A percentile compares a stretch with the other conserved stretches of the same genome.
phyloP scores from a whole-genome alignment of 2,113 vertebrate genomes.

The Larimichthys crocea region DNA sequence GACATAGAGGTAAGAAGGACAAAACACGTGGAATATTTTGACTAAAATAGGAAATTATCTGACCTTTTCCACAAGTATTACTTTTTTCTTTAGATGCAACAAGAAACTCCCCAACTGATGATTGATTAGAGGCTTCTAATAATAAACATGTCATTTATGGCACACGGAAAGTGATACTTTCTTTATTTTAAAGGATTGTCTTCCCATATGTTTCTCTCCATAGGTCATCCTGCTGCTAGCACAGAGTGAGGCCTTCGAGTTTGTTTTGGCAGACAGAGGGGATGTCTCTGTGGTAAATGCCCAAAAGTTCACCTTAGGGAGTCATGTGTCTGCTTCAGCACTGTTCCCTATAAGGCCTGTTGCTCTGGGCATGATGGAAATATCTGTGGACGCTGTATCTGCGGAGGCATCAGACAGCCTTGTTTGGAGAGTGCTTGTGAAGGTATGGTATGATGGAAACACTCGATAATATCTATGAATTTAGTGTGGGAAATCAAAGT shows the following conservation, averaged over 20 bases:
- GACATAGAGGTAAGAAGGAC: constrained; percentile 82
- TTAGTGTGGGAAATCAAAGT: background rate
- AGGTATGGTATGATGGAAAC: constrained; percentile 84
- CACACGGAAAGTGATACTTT: background rate
- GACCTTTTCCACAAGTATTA: background rate
- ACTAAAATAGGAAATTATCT: background rate
- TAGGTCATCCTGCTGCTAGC: constrained; percentile 88
- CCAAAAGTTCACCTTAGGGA: constrained; percentile 79
- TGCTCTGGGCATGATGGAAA: constrained; percentile 85
- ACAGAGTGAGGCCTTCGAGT: constrained; percentile 84
- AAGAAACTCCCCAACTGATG: background rate
- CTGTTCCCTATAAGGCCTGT: constrained; percentile 86
- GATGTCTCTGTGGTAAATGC: constrained; percentile 79
- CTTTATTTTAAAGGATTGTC: background rate
- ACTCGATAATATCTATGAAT: background rate
- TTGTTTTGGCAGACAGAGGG: constrained; percentile 79
- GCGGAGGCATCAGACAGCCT: constrained; percentile 84
- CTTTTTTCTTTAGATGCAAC: background rate
- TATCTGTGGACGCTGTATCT: constrained; percentile 87
- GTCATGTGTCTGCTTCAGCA: constrained; percentile 79
- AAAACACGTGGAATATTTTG: background rate
- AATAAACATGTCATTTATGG: constrained; percentile 1
- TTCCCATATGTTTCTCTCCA: constrained; percentile 21
- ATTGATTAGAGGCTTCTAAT: background rate
- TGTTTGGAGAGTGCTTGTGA: constrained; percentile 86